phyloP scores from a whole-genome alignment of 2,113 vertebrate species.

The Cercocebus atys region DNA sequence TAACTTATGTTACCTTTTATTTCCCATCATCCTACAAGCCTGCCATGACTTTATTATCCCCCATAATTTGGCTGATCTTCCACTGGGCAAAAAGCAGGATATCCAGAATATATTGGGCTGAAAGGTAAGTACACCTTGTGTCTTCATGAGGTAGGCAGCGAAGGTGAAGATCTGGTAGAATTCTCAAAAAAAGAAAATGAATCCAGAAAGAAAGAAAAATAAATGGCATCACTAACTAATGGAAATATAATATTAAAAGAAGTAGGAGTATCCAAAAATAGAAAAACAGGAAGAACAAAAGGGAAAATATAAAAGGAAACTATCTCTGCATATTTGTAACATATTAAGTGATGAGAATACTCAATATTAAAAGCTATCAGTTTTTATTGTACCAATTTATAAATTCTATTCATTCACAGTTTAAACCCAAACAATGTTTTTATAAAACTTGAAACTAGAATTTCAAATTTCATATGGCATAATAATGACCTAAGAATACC shows the following conservation, averaged over 20 bases:
- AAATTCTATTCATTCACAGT: not conserved
- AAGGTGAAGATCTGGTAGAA: not conserved
- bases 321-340: not conserved
- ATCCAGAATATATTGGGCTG: not conserved
- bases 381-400: not conserved
- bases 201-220: not conserved
- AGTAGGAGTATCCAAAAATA: not conserved
- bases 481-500: not conserved
- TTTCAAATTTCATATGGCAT: not conserved
- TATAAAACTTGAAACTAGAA: not conserved
- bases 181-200: not conserved
- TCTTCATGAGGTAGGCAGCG: not conserved
- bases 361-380: not conserved
- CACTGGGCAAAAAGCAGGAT: not conserved
- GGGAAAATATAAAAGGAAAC: not conserved
- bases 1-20: not conserved
- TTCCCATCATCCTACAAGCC: not conserved
- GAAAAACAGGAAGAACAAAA: not conserved
- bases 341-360: not conserved
- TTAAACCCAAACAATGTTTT: not conserved
- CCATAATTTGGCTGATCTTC: not conserved
- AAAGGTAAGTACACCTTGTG: not conserved
- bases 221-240: not conserved
- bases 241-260: not conserved
- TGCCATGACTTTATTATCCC: not conserved